These are phyloP conservation scores for Fukomys damarensis DNA, from an alignment of 2,113 vertebrate species.

Conservation along the genomic window DNA sequence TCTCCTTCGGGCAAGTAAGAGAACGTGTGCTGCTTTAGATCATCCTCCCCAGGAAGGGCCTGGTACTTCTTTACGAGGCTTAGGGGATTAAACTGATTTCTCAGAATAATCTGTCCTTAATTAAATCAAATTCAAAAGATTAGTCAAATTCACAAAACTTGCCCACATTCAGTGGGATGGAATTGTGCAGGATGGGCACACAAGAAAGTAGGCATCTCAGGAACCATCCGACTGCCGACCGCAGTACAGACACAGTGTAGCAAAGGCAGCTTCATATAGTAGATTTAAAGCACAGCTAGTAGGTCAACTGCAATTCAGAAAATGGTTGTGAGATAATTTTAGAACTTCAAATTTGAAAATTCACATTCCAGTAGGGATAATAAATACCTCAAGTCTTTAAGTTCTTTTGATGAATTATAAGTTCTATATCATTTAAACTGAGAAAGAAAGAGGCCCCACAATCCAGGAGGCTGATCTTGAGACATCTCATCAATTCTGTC, in stretches of 20 bases:
- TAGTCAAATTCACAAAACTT: background rate
- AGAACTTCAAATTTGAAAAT: background rate
- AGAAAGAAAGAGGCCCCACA: background rate
- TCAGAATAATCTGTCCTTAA: background rate
- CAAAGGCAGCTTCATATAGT: background rate
- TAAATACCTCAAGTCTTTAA: background rate
- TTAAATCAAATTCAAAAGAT: background rate
- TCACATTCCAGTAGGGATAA: background rate
- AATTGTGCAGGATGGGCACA: background rate
- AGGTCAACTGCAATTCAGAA: background rate
- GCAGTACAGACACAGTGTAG: background rate
- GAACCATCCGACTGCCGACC: background rate
- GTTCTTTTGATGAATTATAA: background rate
- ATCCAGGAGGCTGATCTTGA: background rate
- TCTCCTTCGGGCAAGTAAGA: background rate
- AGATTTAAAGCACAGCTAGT: background rate
- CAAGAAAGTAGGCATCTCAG: background rate
- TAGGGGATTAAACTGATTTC: background rate
- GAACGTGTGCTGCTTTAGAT: background rate
- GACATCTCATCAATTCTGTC: background rate
- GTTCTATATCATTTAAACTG: background rate
- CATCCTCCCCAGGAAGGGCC: background rate
- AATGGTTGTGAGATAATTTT: background rate
- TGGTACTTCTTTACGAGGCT: background rate
- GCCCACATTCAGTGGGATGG: background rate